A percentile compares a stretch with the other conserved stretches of the same genome.
Conservation (phyloP, 2,888 invertebrate species). For the Erebia epiphron region DNA sequence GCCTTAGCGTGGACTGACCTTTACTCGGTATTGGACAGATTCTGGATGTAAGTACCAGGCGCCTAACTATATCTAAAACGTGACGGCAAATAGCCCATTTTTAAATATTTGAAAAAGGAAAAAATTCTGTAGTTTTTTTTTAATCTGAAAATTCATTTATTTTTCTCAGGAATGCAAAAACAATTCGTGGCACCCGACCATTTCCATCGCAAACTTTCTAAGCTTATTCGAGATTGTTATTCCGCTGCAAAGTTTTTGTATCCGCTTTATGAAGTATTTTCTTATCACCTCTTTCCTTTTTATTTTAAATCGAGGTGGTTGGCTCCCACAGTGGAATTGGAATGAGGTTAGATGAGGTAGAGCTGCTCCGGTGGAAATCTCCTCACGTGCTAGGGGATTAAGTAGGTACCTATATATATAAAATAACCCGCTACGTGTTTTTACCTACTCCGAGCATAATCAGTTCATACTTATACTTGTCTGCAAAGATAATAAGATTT, state of each 20-base stretch:
- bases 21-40: too few relatives aligned
- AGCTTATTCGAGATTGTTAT: background rate
- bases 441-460: background rate
- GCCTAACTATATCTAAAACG: too few relatives aligned
- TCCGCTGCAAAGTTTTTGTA: background rate
- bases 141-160: background rate
- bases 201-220: background rate
- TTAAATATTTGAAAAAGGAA: background rate
- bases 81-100: too few relatives aligned
- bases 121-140: background rate
- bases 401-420: background rate
- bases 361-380: background rate
- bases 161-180: too few relatives aligned
- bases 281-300: background rate
- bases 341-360: background rate
- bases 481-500: too few relatives aligned
- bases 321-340: background rate
- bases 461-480: background rate
- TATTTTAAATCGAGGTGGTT: background rate
- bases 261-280: background rate
- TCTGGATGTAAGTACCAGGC: too few relatives aligned
- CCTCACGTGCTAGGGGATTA: background rate
- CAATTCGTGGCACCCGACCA: background rate
- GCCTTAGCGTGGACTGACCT: too few relatives aligned
- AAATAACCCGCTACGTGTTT: background rate